These are phyloP conservation scores for Ibidorhyncha struthersii DNA, from an alignment of 2,113 vertebrate species.

Conservation along the genomic window DNA sequence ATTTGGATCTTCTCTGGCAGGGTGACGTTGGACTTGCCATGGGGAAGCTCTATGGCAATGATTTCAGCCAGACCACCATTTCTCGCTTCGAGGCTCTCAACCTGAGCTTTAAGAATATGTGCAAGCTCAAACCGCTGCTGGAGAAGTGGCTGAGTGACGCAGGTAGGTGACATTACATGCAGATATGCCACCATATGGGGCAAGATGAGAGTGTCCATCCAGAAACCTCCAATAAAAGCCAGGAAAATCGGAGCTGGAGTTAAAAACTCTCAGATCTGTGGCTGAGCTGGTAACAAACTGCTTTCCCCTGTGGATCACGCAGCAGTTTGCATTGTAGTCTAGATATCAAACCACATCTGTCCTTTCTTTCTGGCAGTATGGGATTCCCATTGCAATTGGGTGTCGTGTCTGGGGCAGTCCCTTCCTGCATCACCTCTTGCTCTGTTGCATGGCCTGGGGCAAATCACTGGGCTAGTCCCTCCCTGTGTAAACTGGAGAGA, in stretches of 20 bases:
- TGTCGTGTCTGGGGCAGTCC: background rate
- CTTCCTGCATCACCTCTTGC: background rate
- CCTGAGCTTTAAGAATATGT: conserved; percentile 99
- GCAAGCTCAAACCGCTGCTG: conserved; percentile 96
- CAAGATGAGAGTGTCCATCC: background rate
- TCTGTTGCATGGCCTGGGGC: background rate
- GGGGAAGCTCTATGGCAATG: conserved; percentile 98
- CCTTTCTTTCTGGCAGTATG: background rate
- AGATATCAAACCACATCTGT: background rate
- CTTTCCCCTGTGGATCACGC: background rate
- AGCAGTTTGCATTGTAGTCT: background rate
- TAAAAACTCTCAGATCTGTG: background rate
- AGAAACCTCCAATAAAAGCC: background rate
- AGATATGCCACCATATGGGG: background rate
- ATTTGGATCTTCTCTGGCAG: conserved; percentile 59
- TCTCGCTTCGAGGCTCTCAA: conserved; percentile 97
- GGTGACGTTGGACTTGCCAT: conserved; percentile 96
- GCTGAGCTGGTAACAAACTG: background rate
- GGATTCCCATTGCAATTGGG: background rate
- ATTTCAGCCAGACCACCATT: conserved; percentile 99
- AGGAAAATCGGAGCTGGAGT: background rate
- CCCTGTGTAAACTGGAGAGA: background rate
- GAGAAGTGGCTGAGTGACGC: conserved; percentile 98
- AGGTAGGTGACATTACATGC: conserved; percentile 68
- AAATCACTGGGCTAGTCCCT: background rate